These are phyloP conservation scores for Melanitta fusca DNA, from an alignment of 2,797 vertebrate genomes.

Conservation along the genomic window DNA sequence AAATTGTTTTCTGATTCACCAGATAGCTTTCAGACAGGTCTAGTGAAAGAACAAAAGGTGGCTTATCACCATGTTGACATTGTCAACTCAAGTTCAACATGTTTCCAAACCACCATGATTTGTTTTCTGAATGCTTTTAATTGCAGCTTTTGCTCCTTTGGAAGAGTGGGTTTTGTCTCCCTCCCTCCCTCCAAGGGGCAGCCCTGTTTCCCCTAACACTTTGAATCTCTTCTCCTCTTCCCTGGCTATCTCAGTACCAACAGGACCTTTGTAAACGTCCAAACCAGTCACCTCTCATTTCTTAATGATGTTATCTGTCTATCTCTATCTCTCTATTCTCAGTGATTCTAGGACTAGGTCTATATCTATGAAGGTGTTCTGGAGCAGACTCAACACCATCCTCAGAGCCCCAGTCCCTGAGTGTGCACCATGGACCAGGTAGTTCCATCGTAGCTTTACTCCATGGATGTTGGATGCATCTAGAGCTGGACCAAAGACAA, in stretches of 20 bases:
- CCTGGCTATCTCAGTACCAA: not conserved
- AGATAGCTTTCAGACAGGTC: not conserved
- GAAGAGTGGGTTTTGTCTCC: not conserved
- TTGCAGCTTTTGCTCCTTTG: not conserved
- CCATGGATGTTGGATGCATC: not conserved
- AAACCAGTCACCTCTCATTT: not conserved
- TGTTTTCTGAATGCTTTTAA: not conserved
- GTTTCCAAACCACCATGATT: not conserved
- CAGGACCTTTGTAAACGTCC: not conserved
- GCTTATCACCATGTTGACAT: not conserved
- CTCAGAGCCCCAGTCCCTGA: not conserved
- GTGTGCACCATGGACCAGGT: fast-evolving
- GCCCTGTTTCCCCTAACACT: not conserved
- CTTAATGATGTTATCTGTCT: not conserved
- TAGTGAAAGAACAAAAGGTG: slow-evolving; percentile 5
- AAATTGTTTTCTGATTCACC: not conserved
- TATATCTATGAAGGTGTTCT: not conserved
- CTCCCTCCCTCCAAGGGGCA: not conserved
- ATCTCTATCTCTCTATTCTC: not conserved
- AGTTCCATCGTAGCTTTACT: not conserved
- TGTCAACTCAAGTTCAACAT: not conserved
- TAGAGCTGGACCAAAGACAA: not conserved
- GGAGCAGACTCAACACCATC: not conserved
- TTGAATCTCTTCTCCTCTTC: not conserved
- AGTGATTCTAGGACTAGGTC: not conserved